A percentile compares a stretch with the other conserved stretches of the same genome.
Evolutionary conservation across 2,113 vertebrate genomes (phyloP).

Genomic region (human (Homo sapiens)): DNA sequence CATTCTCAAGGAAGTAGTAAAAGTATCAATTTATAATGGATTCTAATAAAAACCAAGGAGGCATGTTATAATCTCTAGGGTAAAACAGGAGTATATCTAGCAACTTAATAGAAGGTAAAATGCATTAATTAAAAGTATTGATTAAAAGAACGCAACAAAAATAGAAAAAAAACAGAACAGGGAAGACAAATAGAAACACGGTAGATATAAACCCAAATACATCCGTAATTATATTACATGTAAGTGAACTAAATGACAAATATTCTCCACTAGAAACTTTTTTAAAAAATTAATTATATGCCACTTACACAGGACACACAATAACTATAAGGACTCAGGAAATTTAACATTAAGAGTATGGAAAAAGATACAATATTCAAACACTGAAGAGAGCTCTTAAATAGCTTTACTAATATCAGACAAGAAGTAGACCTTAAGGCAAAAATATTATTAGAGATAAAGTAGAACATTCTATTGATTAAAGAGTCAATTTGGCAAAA

Average conservation of each 20-base stretch:
- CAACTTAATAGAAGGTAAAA: background rate
- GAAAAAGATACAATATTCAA: background rate
- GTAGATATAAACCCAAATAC: background rate
- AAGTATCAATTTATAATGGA: background rate
- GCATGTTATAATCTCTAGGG: background rate
- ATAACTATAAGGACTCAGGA: background rate
- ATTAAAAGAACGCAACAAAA: background rate
- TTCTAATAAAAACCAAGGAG: background rate
- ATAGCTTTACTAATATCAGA: background rate
- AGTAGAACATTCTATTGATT: background rate
- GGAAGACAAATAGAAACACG: background rate
- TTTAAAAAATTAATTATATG: background rate
- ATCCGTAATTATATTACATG: background rate
- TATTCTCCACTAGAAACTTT: background rate
- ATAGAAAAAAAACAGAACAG: background rate
- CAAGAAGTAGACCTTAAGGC: background rate
- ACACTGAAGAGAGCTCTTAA: background rate
- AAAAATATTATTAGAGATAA: background rate
- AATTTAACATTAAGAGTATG: background rate
- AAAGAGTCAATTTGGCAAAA: background rate
- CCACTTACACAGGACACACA: background rate
- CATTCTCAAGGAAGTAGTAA: background rate
- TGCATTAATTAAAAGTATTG: background rate
- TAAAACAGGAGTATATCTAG: background rate
- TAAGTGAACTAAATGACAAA: background rate